A percentile compares a stretch with the other conserved stretches of the same genome.
Evolutionary conservation across 2,113 vertebrate species (phyloP).

Genomic region (Guaruba guarouba): DNA sequence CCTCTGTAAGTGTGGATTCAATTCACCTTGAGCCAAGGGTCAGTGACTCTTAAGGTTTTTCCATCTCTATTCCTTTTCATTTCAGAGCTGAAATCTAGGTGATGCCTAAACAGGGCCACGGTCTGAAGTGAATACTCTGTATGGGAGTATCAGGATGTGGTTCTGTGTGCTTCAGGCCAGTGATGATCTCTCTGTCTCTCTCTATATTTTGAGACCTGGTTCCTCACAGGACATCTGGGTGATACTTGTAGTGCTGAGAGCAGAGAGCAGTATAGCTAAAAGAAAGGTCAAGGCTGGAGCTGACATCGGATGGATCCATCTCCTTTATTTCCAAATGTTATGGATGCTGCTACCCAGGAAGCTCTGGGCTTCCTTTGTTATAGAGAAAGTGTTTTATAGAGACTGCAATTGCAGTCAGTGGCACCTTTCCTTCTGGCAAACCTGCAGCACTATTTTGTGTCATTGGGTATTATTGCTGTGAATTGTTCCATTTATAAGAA

Average conservation of each 20-base stretch:
- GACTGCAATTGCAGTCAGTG: not conserved
- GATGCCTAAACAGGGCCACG: fast-evolving
- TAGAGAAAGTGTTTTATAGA: not conserved
- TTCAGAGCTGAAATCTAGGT: not conserved
- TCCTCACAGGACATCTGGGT: not conserved
- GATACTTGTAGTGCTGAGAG: not conserved
- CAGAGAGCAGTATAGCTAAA: not conserved
- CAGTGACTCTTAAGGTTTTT: not conserved
- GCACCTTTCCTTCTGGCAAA: not conserved
- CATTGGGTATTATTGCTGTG: not conserved
- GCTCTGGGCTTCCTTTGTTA: not conserved
- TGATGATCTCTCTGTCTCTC: not conserved
- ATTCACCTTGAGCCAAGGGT: not conserved
- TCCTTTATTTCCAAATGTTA: not conserved
- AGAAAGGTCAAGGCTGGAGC: not conserved
- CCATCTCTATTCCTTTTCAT: fast-evolving
- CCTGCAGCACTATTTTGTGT: not conserved
- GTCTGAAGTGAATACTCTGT: fast-evolving
- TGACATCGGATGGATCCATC: not conserved
- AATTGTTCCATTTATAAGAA: not conserved
- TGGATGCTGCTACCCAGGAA: not conserved
- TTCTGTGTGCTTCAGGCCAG: not conserved
- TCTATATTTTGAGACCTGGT: not conserved
- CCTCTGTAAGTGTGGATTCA: fast-evolving
- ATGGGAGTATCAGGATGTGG: not conserved